Evolutionary conservation across 2,113 vertebrate species (phyloP).

Genomic region (Eulacestoma nigropectus): DNA sequence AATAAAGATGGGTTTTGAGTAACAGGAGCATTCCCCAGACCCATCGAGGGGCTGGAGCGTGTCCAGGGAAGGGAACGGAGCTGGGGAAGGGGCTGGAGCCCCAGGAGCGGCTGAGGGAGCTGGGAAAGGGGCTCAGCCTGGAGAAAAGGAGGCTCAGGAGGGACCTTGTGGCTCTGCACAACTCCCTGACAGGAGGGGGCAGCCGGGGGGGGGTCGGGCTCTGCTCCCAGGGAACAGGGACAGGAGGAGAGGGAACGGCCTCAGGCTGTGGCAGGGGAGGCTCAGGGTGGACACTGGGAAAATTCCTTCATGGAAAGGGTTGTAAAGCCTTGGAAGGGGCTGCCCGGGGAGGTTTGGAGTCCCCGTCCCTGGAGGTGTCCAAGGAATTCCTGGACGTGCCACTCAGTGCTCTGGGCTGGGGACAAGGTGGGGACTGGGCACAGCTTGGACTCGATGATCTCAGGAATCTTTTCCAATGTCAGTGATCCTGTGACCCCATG

Average conservation of each 20-base stretch:
- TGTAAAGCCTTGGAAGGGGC: fast-evolving
- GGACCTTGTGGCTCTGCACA: not conserved
- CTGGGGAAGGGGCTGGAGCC: not conserved
- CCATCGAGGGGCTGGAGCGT: fast-evolving
- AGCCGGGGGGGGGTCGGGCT: not conserved
- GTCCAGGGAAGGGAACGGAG: not conserved
- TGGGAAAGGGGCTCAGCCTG: not conserved
- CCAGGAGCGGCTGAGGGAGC: not conserved
- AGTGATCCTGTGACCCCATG: not conserved
- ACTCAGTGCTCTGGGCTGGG: not conserved
- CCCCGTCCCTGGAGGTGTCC: not conserved
- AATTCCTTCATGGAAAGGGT: not conserved
- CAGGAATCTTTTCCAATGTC: not conserved
- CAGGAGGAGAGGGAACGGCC: not conserved
- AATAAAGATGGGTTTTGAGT: not conserved
- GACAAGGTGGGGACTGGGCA: fast-evolving
- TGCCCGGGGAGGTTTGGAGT: not conserved
- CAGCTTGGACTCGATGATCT: fast-evolving
- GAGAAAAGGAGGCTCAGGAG: not conserved
- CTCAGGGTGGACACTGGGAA: fast-evolving
- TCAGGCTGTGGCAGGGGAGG: not conserved
- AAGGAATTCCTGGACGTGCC: not conserved
- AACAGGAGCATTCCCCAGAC: not conserved
- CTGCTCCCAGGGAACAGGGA: not conserved
- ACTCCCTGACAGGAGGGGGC: not conserved